These are phyloP conservation scores for Acanthaster planci DNA, from an alignment of 35 echinoderm and acorn worm species.

Conservation along the genomic window DNA sequence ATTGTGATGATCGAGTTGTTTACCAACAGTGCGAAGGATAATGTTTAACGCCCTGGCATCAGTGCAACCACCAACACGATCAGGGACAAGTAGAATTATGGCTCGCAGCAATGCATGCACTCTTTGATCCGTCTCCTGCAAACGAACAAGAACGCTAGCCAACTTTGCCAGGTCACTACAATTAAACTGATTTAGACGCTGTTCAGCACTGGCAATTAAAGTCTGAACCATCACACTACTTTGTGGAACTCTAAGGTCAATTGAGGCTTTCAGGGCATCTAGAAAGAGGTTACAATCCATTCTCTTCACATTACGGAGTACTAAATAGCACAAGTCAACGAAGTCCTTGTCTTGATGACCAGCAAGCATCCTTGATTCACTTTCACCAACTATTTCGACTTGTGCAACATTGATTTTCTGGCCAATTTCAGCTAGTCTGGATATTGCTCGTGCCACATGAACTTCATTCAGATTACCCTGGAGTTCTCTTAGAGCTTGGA, in stretches of 20 bases:
- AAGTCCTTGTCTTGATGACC: slow-evolving; percentile 41
- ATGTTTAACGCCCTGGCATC: background rate
- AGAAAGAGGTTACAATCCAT: slow-evolving; percentile 50
- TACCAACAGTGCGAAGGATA: background rate
- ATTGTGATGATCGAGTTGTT: background rate
- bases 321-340: slow-evolving; percentile 40
- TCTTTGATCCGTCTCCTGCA: slow-evolving; percentile 18
- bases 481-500: slow-evolving; percentile 40
- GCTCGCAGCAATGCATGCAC: slow-evolving; percentile 30
- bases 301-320: slow-evolving; percentile 40
- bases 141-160: slow-evolving; percentile 7
- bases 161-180: slow-evolving; percentile 25
- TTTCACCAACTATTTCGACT: background rate
- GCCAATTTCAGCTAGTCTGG: slow-evolving; percentile 47
- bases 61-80: background rate
- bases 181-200: slow-evolving; percentile 40
- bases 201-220: slow-evolving; percentile 36
- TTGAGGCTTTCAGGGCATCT: slow-evolving; percentile 24
- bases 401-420: background rate
- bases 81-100: slow-evolving; percentile 16
- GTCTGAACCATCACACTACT: slow-evolving; percentile 50
- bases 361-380: slow-evolving; percentile 14
- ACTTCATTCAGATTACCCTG: slow-evolving; percentile 38
- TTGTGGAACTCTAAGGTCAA: slow-evolving; percentile 21
- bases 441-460: slow-evolving; percentile 51